Evolutionary conservation across 2,797 vertebrate genomes (phyloP).

Genomic region (Phoeniculus purpureus): DNA sequence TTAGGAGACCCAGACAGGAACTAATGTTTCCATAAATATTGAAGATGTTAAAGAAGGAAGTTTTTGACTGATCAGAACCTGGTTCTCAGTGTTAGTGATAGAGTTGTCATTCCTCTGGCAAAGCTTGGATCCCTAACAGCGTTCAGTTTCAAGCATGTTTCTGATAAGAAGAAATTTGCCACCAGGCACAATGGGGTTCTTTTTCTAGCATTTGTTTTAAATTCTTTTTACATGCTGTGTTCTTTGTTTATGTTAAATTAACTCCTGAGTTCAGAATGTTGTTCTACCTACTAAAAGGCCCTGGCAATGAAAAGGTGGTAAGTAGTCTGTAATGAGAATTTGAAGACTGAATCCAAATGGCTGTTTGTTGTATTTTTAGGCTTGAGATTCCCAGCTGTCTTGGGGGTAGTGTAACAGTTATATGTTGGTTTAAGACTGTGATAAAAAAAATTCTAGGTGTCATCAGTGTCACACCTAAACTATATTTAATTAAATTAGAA

Average conservation of each 20-base stretch:
- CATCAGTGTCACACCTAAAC: neutral
- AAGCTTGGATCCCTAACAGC: neutral
- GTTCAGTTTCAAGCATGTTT: neutral
- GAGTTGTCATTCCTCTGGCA: neutral
- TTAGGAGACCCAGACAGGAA: neutral
- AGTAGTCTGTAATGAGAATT: neutral
- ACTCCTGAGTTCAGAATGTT: neutral
- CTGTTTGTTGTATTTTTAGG: neutral
- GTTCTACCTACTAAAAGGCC: neutral
- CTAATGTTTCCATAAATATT: neutral
- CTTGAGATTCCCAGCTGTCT: neutral
- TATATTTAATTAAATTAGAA: neutral
- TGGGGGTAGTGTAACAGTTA: neutral
- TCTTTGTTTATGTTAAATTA: neutral
- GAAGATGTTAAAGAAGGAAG: neutral
- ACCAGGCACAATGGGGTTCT: neutral
- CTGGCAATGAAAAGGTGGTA: accelerated
- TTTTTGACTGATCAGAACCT: neutral
- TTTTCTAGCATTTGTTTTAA: neutral
- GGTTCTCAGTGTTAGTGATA: neutral
- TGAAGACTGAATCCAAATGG: neutral
- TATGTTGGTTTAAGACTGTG: neutral
- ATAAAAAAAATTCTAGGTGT: neutral
- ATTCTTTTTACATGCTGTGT: neutral
- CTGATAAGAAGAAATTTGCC: neutral